A percentile compares a stretch with the other conserved stretches of the same genome.
Evolutionary conservation across 2,888 invertebrate genomes (phyloP).

Genomic region (Amphipoea lucens): DNA sequence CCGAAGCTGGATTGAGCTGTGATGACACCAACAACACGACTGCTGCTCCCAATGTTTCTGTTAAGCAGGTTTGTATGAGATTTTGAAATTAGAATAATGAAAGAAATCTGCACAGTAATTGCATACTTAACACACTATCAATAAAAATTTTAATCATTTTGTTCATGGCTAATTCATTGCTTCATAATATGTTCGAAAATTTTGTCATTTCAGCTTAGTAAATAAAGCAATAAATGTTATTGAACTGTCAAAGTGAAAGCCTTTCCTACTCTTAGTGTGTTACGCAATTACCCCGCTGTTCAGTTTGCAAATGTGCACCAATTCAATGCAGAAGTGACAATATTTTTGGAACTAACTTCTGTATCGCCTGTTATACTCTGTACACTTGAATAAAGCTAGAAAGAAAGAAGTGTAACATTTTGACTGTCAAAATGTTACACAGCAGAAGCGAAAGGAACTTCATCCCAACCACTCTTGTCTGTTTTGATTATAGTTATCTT

Average conservation of each 20-base stretch:
- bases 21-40: conserved; percentile 85
- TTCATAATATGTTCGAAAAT: too few relatives aligned
- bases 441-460: background rate
- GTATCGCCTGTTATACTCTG: background rate
- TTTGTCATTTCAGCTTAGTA: too few relatives aligned
- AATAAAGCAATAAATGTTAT: too few relatives aligned
- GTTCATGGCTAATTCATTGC: too few relatives aligned
- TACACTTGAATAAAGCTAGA: too few relatives aligned
- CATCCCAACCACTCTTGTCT: background rate
- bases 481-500: background rate
- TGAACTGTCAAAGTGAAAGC: too few relatives aligned
- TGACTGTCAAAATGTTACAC: background rate
- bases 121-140: too few relatives aligned
- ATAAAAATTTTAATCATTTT: too few relatives aligned
- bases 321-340: background rate
- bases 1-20: conserved; percentile 84
- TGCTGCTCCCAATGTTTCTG: conserved; percentile 85
- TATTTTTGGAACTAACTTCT: background rate
- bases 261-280: too few relatives aligned
- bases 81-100: background rate
- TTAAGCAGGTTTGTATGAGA: conserved; percentile 82
- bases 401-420: background rate
- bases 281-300: background rate
- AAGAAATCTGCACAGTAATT: background rate
- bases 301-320: background rate